phyloP scores from a whole-genome alignment of 2,888 invertebrate genomes.

The Emmelina monodactyla region DNA sequence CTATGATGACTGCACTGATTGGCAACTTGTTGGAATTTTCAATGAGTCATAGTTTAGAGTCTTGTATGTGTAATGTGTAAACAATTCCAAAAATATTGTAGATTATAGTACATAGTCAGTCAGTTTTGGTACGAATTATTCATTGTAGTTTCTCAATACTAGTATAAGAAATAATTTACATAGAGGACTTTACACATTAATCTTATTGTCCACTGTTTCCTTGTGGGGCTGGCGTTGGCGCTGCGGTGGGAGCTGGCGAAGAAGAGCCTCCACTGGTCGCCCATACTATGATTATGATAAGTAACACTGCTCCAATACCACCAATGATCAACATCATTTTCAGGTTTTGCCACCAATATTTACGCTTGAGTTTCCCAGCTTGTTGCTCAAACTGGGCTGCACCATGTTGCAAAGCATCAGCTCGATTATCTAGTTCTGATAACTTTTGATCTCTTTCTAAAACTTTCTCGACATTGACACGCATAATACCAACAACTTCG shows the following conservation, averaged over 20 bases:
- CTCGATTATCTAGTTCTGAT: slow-evolving; percentile 93
- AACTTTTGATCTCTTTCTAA: slow-evolving; percentile 95
- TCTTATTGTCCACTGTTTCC: background rate
- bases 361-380: slow-evolving; percentile 94
- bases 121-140: background rate
- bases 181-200: background rate
- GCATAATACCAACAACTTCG: slow-evolving; percentile 92
- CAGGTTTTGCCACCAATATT: slow-evolving; percentile 97
- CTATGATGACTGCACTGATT: too few species aligned
- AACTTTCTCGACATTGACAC: slow-evolving; percentile 96
- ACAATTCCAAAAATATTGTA: slow-evolving; percentile 7
- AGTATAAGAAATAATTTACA: background rate
- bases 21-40: too few species aligned
- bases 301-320: slow-evolving; percentile 80
- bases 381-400: slow-evolving; percentile 97
- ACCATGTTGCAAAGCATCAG: slow-evolving; percentile 93
- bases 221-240: slow-evolving; percentile 4
- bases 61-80: too few species aligned
- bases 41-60: too few species aligned
- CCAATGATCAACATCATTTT: slow-evolving; percentile 96
- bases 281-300: slow-evolving; percentile 83
- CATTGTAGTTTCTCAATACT: background rate
- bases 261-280: slow-evolving; percentile 28
- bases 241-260: slow-evolving; percentile 17
- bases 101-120: slow-evolving; percentile 7